These are phyloP conservation scores for Fundulus diaphanus DNA, from an alignment of 2,797 vertebrate genomes.

Conservation along the genomic window DNA sequence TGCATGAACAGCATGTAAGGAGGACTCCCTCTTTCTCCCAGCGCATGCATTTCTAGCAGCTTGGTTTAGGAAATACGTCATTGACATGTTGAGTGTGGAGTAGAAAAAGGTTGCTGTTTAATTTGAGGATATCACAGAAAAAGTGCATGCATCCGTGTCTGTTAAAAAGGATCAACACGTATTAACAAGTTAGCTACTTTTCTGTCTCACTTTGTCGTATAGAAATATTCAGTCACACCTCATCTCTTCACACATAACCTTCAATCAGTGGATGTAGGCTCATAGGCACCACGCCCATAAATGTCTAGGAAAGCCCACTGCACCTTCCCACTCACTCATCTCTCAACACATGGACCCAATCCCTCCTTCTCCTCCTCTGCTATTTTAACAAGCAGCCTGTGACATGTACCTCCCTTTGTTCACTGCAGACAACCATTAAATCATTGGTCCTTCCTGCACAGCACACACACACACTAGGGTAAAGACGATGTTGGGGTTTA, in stretches of 20 bases:
- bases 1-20: slow-evolving; percentile 51
- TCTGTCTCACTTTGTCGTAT: not conserved
- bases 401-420: slow-evolving; percentile 38
- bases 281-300: slow-evolving; percentile 9
- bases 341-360: slow-evolving; percentile 24
- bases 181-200: not conserved
- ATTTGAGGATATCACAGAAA: slow-evolving; percentile 11
- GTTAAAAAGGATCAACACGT: not conserved
- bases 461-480: slow-evolving; percentile 1
- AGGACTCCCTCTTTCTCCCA: slow-evolving; percentile 37
- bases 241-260: slow-evolving; percentile 10
- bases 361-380: slow-evolving; percentile 27
- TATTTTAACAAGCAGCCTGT: slow-evolving; percentile 46
- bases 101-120: slow-evolving; percentile 9
- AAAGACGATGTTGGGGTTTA: slow-evolving; percentile 20
- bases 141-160: slow-evolving; percentile 39
- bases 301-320: not conserved
- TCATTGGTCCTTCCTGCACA: slow-evolving; percentile 27
- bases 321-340: slow-evolving; percentile 14
- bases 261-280: slow-evolving; percentile 4
- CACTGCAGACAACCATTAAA: slow-evolving; percentile 59
- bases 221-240: slow-evolving; percentile 12
- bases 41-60: slow-evolving; percentile 50
- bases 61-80: slow-evolving; percentile 69
- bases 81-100: slow-evolving; percentile 57